A percentile compares a stretch with the other conserved stretches of the same genome.
Evolutionary conservation across 2,888 invertebrate species (phyloP).

Genomic region (Lycocerus yunnanus): DNA sequence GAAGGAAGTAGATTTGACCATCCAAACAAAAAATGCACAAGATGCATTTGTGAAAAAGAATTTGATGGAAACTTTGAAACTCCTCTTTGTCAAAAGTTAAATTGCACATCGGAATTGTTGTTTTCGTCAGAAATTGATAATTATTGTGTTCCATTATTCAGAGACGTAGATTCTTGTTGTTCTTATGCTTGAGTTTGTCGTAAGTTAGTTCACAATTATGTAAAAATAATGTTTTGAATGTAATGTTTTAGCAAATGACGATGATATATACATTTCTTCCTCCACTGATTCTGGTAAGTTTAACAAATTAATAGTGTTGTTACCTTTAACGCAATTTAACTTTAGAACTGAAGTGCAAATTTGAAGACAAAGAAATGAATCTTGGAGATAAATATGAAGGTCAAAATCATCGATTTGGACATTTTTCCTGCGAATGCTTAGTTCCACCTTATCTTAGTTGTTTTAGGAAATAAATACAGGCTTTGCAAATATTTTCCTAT

Average conservation of each 20-base stretch:
- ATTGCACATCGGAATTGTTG: constrained; percentile 3
- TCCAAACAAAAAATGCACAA: constrained; percentile 1
- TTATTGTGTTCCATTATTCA: constrained; percentile 5
- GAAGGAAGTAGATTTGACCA: constrained; percentile 7
- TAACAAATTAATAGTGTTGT: not conserved
- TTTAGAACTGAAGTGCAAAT: constrained; percentile 1
- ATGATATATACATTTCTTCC: not conserved
- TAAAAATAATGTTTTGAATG: not conserved
- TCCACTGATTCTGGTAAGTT: not conserved
- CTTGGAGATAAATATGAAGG: constrained; percentile 4
- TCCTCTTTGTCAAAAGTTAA: not conserved
- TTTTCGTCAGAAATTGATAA: not conserved
- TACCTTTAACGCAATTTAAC: not conserved
- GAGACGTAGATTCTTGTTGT: not conserved
- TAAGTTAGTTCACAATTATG: not conserved
- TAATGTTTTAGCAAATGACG: not conserved
- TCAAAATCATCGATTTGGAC: not conserved
- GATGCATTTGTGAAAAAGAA: constrained; percentile 4
- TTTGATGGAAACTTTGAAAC: not conserved
- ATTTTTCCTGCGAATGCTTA: not conserved
- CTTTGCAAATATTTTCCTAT: not conserved
- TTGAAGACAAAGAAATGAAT: not conserved
- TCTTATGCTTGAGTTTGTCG: constrained; percentile 7
- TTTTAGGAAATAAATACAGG: not conserved
- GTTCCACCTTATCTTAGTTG: constrained; percentile 13